Base-by-base conservation (phyloP, 1,140 invertebrate species). In the Kradibia gibbosae region DNA sequence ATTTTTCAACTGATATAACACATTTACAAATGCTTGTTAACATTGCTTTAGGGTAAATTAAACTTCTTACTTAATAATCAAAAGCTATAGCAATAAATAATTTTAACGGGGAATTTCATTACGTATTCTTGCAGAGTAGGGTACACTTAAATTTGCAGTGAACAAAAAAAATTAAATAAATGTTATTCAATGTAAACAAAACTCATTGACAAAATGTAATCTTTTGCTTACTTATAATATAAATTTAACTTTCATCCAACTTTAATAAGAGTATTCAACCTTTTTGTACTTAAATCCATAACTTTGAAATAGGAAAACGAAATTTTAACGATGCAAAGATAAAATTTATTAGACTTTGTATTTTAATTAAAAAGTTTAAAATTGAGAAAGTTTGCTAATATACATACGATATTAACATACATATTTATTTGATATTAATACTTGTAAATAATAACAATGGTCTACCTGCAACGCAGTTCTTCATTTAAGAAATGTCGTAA, bases 361-460 rank as follows among this genome's bases (percentile, higher is more conserved):
- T 36, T 65, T 65, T 65, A 65, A 65, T 65, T 65, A 65, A 65
- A 65, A 65, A 65, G 60, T 65, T 65, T 20, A 65, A 65, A 36
- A 65, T n/a, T 25, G 60, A 34, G 28, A 17, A 65, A 65, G 22
- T 15, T 65, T 36, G 7, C 3, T 36, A 20, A 34, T 36, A 65
- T 20, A 36, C 7, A 65, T 65, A 53, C 22, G 3, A 10, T 36
- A 36, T 65, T 36, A 36, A 20, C 7, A 17, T 34, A 65, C 0
- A 4, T 36, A 65, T 65, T 25, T 3, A 36, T 7, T 36, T 17
- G 15, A 36, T 3, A 65, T 20, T 65, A 60, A 60, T 11, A 25
- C 25, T 2, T 11, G 25, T 55, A n/a, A 48, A n/a, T 55, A n/a
- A 2, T 55, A 55, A n/a, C 25, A 25, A 55, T 55, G 3, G 4